Conservation (phyloP, 2,113 vertebrate species). For the Syngnathus typhle region DNA sequence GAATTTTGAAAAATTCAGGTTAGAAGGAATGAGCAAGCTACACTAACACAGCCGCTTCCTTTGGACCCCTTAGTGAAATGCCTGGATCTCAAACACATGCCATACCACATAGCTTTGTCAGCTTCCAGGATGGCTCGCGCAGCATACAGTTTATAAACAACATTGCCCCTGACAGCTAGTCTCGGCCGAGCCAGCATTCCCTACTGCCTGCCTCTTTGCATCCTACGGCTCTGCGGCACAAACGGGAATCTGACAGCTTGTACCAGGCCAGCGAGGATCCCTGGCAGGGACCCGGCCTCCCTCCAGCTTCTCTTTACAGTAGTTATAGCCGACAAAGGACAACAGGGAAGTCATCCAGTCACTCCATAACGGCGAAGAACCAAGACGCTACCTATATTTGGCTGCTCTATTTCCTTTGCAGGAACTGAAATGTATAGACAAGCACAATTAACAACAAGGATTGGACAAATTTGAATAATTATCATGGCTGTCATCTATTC, state of each 20-base stretch:
- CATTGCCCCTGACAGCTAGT: conserved; percentile 37
- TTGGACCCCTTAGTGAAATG: conserved; percentile 20
- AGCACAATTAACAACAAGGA: conserved; percentile 30
- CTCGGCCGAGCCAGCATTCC: conserved; percentile 29
- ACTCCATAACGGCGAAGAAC: conserved; percentile 58
- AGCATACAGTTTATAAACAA: conserved; percentile 28
- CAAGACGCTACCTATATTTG: conserved; percentile 40
- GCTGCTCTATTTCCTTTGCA: conserved; percentile 17
- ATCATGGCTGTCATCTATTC: background rate
- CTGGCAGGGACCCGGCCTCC: conserved; percentile 34
- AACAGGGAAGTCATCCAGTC: conserved; percentile 49
- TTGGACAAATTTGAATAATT: conserved; percentile 22
- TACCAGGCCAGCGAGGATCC: conserved; percentile 31
- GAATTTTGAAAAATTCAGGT: conserved; percentile 42
- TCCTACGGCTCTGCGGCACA: conserved; percentile 25
- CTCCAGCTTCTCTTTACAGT: conserved; percentile 29
- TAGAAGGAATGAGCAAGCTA: conserved; percentile 29
- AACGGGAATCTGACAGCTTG: conserved; percentile 45
- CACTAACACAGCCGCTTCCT: conserved; percentile 46
- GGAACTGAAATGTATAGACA: conserved; percentile 29
- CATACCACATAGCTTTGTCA: conserved; percentile 22
- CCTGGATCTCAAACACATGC: conserved; percentile 13
- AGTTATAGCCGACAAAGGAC: conserved; percentile 39
- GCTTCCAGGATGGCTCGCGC: conserved; percentile 15
- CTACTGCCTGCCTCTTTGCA: conserved; percentile 27